Conservation (phyloP, 2,113 vertebrate species). For the Stegostoma tigrinum region DNA sequence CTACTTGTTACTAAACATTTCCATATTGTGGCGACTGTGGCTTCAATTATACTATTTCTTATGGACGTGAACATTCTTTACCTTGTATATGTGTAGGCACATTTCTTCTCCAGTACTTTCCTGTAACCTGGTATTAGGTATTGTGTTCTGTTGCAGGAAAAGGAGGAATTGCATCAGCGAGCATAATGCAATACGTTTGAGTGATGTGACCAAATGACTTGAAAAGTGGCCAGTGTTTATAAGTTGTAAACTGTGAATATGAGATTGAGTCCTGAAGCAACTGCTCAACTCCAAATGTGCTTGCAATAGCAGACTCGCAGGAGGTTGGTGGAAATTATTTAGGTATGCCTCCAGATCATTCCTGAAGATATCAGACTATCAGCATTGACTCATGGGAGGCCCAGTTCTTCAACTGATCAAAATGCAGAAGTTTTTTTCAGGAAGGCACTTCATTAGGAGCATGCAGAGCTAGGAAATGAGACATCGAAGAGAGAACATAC, state of each 20-base stretch:
- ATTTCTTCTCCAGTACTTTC: not conserved
- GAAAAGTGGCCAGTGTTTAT: not conserved
- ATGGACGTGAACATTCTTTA: not conserved
- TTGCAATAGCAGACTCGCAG: too few species aligned
- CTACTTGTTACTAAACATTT: not conserved
- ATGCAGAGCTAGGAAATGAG: too few species aligned
- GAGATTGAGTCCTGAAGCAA: not conserved
- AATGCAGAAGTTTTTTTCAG: too few species aligned
- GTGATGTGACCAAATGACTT: not conserved
- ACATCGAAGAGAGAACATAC: too few species aligned
- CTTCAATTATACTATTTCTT: not conserved
- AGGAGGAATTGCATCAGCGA: not conserved
- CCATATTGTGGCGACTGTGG: not conserved
- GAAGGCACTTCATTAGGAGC: too few species aligned
- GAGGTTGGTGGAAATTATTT: too few species aligned
- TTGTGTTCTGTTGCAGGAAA: not conserved
- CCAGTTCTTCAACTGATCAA: too few species aligned
- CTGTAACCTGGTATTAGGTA: not conserved
- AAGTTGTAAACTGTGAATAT: not conserved
- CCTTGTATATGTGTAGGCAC: not conserved
- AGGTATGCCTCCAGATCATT: too few species aligned
- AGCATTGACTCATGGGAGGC: too few species aligned
- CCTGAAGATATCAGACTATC: too few species aligned
- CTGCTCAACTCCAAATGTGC: too few species aligned
- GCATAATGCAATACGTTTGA: not conserved